phyloP scores from a whole-genome alignment of 2,113 vertebrate species.

The Xyliphius kryptos region DNA sequence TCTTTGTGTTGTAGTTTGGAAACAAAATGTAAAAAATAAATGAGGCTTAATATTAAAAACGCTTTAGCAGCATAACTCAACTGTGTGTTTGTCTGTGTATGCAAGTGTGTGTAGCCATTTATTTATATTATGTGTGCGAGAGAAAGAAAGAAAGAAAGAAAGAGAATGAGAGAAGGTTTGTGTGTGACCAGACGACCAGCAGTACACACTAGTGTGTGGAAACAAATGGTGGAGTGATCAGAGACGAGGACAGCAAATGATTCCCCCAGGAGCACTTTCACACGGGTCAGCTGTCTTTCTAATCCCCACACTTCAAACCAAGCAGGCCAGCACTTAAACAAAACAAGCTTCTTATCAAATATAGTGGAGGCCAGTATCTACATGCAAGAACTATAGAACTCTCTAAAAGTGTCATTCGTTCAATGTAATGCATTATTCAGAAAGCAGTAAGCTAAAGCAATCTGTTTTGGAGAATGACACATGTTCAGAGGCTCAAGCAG shows the following conservation, averaged over 20 bases:
- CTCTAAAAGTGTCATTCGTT: conserved; percentile 44
- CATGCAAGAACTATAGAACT: conserved; percentile 19
- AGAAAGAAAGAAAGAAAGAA: no score
- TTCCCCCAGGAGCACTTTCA: conserved; percentile 46
- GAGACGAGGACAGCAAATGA: conserved; percentile 41
- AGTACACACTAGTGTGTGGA: conserved; percentile 36
- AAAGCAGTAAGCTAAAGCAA: conserved; percentile 30
- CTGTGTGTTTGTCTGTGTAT: no score
- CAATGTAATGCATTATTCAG: conserved; percentile 33
- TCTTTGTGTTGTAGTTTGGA: no score
- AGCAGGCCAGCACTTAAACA: no score
- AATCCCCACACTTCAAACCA: no score
- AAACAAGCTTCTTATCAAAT: no score
- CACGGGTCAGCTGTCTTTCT: conserved; percentile 66
- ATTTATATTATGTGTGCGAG: no score
- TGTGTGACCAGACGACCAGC: not conserved
- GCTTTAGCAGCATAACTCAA: no score
- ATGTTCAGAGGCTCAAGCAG: conserved; percentile 26
- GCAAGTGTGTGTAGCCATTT: no score
- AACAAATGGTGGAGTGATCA: conserved; percentile 68
- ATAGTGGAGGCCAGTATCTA: conserved; percentile 22
- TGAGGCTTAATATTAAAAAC: no score
- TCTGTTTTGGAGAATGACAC: conserved; percentile 32
- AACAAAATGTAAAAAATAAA: no score
- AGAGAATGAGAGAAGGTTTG: no score